Evolutionary conservation across 2,113 vertebrate species (phyloP), one percentile per base, ranked within the genome.

Genomic region (Phalacrocorax carbo): DNA sequence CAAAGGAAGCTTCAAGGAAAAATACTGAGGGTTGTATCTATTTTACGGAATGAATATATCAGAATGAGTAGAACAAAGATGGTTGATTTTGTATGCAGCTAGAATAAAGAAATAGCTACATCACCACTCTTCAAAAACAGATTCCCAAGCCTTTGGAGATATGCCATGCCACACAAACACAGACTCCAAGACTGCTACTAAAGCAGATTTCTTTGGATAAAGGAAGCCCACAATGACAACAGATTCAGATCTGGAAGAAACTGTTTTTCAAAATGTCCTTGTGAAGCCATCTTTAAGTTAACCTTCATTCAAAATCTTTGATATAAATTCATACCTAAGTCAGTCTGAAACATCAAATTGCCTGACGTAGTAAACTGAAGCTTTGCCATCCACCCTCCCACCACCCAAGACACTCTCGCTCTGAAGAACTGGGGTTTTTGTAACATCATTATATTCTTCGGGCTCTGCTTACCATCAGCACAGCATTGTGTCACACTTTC

Each of bases 21-120:
- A 93, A 76, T 22, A 93, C 46, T 40, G 52, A 71, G 42, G 19
- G 40, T 70, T 91, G 27, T 30, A 82, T 81, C 93, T 91, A 4
- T 60, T 85, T 87, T 44, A 85, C 29, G 30, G 77, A 93, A 82
- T 81, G 90, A 95, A 89, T 93, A 48, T 22, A 70, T 76, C 40
- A 11, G 65, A 91, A 94, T 30, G 13, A 19, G 10, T 57, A 91
- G 89, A 95, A 96, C 95, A 97, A 96, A 95, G 69, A 82, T 30
- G 44, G 70, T 46, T 96, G 95, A 96, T 96, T 97, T 93, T 89
- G 81, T 85, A 95, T 94, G 82, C 77, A 60, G 44, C 52, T 60
- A 87, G 83, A 92, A 94, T 79, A 93, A 96, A 94, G 94, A 93
- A 96, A 94, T 9, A 93, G 84, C 95, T 94, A 89, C 94, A 96